Percentiles rank a stretch among this genome's conserved stretches.
phyloP scores from a whole-genome alignment of 2,888 invertebrate genomes.

The Pyrrhia umbra region DNA sequence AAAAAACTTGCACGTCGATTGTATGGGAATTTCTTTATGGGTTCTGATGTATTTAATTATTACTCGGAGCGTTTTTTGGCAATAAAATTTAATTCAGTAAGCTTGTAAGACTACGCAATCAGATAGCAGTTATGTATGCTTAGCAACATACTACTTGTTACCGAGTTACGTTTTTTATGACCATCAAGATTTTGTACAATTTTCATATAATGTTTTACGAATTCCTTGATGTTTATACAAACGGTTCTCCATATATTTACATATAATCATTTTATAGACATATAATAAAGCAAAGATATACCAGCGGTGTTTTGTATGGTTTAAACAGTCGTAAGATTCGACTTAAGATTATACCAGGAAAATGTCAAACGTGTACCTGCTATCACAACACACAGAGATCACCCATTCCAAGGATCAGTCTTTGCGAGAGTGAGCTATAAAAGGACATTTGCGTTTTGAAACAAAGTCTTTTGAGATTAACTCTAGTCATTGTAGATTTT shows the following conservation, averaged over 20 bases:
- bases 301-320: slow-evolving; percentile 27
- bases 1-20: slow-evolving; percentile 68
- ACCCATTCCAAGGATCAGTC: slow-evolving; percentile 20
- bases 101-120: slow-evolving; percentile 41
- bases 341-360: slow-evolving; percentile 49
- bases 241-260: slow-evolving; percentile 15
- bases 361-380: slow-evolving; percentile 26
- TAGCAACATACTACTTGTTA: slow-evolving; percentile 54
- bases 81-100: slow-evolving; percentile 45
- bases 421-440: slow-evolving; percentile 10
- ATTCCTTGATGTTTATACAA: slow-evolving; percentile 22
- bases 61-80: slow-evolving; percentile 49
- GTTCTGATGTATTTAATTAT: slow-evolving; percentile 67
- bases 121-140: slow-evolving; percentile 46
- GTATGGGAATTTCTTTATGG: slow-evolving; percentile 61
- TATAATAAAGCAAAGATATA: slow-evolving; percentile 40
- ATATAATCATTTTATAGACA: slow-evolving; percentile 24
- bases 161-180: slow-evolving; percentile 53
- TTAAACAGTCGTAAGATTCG: slow-evolving; percentile 36
- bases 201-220: slow-evolving; percentile 35
- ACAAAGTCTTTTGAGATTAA: neutral
- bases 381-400: slow-evolving; percentile 2
- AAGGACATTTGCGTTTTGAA: neutral
- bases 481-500: neutral
- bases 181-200: slow-evolving; percentile 40